Percentiles rank a stretch among this genome's conserved stretches.
These are phyloP conservation scores for Drosophila pseudotakahashii DNA, from an alignment of 2,888 invertebrate species.

Conservation along the genomic window DNA sequence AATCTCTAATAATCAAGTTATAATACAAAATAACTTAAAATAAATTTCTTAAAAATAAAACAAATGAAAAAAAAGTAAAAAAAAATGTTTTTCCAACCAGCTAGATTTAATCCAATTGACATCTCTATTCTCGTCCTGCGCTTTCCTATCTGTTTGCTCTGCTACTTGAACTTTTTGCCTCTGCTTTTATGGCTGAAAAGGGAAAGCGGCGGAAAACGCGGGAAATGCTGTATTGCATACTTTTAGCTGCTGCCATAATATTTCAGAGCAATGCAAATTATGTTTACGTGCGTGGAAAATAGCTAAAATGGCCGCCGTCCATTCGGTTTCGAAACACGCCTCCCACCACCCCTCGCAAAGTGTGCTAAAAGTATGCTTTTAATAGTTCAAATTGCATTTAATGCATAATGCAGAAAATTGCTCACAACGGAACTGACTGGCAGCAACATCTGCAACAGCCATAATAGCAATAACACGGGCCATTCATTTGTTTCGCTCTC, in stretches of 20 bases:
- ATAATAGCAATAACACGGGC: conserved; percentile 23
- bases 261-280: conserved; percentile 61
- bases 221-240: conserved; percentile 53
- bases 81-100: background rate
- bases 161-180: conserved; percentile 46
- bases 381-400: conserved; percentile 63
- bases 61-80: too few species aligned
- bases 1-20: too few species aligned
- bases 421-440: conserved; percentile 24
- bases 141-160: conserved; percentile 10
- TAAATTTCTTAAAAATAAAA: too few species aligned
- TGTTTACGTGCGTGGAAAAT: conserved; percentile 55
- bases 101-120: background rate
- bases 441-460: conserved; percentile 21
- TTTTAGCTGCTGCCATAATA: conserved; percentile 59
- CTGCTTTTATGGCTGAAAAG: conserved; percentile 15
- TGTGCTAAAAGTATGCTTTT: conserved; percentile 57
- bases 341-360: conserved; percentile 4
- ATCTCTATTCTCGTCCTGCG: conserved; percentile 13
- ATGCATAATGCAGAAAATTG: conserved; percentile 52
- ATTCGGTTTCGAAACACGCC: background rate
- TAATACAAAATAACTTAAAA: too few species aligned
- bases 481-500: conserved; percentile 35
- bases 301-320: conserved; percentile 32
- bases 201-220: conserved; percentile 1